Conservation (phyloP, 2,797 vertebrate species). For the Melanotaenia pygmaea region DNA sequence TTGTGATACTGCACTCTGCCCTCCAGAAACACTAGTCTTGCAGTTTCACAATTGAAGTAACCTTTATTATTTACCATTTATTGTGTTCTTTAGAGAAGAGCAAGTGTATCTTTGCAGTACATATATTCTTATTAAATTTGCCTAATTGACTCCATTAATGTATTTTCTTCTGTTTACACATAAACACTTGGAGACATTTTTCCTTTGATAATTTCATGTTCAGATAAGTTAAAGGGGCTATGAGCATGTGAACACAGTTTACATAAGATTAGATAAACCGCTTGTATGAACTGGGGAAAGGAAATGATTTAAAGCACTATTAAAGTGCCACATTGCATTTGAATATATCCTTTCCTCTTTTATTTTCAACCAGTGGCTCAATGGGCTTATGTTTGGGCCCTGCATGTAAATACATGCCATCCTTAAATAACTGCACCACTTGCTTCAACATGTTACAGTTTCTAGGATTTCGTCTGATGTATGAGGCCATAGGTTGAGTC, state of each 20-base stretch:
- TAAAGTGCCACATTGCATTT: background rate
- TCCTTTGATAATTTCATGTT: no score
- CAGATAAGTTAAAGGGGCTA: no score
- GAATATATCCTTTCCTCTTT: background rate
- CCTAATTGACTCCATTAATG: background rate
- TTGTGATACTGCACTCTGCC: no score
- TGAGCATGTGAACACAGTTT: no score
- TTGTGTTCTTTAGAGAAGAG: background rate
- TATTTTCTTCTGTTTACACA: background rate
- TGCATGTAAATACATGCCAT: constrained; percentile 52
- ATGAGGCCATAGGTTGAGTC: constrained; percentile 21
- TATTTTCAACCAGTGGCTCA: constrained; percentile 4
- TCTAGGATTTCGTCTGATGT: constrained; percentile 19
- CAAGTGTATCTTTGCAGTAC: background rate
- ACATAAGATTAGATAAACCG: no score
- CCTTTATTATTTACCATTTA: background rate
- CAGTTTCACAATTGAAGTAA: background rate
- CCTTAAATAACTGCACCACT: constrained; percentile 70
- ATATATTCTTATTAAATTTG: background rate
- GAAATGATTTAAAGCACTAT: background rate
- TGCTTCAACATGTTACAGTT: constrained; percentile 46
- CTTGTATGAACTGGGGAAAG: no score
- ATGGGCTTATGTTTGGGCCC: constrained; percentile 11
- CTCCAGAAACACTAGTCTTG: background rate
- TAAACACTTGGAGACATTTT: background rate